Base-by-base conservation (phyloP, 2,113 vertebrate genomes). In the Zootoca vivipara region DNA sequence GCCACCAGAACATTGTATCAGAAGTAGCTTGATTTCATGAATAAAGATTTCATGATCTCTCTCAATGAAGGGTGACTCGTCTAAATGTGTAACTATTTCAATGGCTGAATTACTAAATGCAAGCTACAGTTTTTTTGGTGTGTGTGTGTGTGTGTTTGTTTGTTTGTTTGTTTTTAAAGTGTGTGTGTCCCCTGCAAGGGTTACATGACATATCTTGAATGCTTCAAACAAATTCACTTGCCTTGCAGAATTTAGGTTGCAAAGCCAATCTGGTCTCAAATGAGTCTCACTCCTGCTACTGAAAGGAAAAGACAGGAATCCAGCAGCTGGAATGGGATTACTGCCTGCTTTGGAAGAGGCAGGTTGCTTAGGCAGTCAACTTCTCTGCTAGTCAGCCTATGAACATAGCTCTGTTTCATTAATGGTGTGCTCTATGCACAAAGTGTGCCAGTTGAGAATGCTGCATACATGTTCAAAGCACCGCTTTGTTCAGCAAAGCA, bases 281-380 rank as follows among this genome's bases (percentile, higher is more conserved):
- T 78, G 84, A 78, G 58, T 65, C 38, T 56, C 20, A 62, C 26
- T 52, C 56, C 58, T 33, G 15, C 28, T 33, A 69, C 65, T 79
- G 74, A 16, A 69, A 65, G n/a, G 5, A 67, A 33, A 69, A 78
- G 28, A 46, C 26, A 78, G n/a, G 38, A 24, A 56, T 38, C 72
- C 56, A n/a, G n/a, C 30, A 85, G 56, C 58, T 30, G 24, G 65
- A 64, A 85, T 85, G 84, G 56, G 56, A 85, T 77, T 85, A 40
- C 35, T 62, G 83, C 52, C 52, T 40, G 33, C 24, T 62, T 75
- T 74, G 35, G 40, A 82, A 82, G 22, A 26, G 26, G 30, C 26
- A 67, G 64, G 65, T 40, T 77, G 72, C 72, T 85, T 77, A 85
- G 16, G 58, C 26, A 42, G 18, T 65, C 56, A 65, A 26, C 52